Percentiles rank a stretch among this genome's conserved stretches.
phyloP scores from a whole-genome alignment of 2,113 vertebrate species.

The Brevimyrus niger region DNA sequence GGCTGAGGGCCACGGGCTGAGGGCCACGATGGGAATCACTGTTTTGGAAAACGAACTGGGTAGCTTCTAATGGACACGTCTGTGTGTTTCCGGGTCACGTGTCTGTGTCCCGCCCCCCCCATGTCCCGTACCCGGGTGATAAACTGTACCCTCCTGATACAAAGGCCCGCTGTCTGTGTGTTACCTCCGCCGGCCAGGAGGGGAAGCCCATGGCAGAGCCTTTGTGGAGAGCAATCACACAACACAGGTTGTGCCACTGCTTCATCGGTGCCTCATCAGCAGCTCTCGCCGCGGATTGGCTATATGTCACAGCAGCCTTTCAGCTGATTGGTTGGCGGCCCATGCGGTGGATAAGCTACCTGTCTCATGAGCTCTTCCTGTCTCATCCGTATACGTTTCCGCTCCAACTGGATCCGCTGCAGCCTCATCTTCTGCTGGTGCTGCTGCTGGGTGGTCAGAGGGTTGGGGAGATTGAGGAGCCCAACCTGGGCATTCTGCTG shows the following conservation, averaged over 20 bases:
- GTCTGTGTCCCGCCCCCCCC: not conserved
- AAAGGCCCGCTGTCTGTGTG: not conserved
- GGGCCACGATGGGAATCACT: not conserved
- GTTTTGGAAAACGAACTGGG: not conserved
- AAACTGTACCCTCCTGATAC: not conserved
- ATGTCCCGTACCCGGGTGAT: not conserved
- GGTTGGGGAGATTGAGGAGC: slow-evolving; percentile 56
- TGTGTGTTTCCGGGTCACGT: not conserved
- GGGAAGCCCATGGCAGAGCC: not conserved
- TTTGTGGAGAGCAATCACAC: not conserved
- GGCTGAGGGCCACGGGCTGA: not conserved
- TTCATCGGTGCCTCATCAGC: not conserved
- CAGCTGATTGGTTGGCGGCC: not conserved
- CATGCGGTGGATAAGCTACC: slow-evolving; percentile 46
- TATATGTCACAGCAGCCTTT: not conserved
- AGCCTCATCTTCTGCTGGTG: slow-evolving; percentile 81
- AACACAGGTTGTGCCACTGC: not conserved
- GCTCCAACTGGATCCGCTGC: slow-evolving; percentile 82
- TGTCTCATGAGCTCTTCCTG: slow-evolving; percentile 82
- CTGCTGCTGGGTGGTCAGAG: slow-evolving; percentile 66
- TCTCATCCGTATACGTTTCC: slow-evolving; percentile 74
- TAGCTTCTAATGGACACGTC: not conserved
- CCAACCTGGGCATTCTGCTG: slow-evolving; percentile 54
- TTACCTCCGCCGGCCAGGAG: not conserved
- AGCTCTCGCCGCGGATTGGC: not conserved